Percentiles rank a stretch among this genome's conserved stretches.
Conservation (phyloP, 2,113 vertebrate species). For the Hypomesus transpacificus region DNA sequence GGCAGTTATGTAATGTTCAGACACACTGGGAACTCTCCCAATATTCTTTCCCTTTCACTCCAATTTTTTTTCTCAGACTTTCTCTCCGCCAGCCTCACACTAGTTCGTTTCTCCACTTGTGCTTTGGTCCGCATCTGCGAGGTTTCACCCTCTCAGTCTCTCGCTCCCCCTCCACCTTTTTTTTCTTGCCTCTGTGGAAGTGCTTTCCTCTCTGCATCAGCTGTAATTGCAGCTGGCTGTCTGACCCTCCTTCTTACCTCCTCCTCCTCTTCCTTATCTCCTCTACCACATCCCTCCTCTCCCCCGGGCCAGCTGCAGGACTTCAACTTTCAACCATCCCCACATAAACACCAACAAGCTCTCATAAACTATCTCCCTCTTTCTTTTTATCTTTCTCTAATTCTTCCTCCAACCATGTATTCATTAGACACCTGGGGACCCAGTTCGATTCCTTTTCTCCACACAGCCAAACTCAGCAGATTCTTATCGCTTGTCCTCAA, state of each 20-base stretch:
- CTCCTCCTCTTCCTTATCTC: not conserved
- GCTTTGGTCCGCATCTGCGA: not conserved
- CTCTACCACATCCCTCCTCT: conserved; percentile 7
- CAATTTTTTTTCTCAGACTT: not conserved
- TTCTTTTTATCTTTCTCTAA: not conserved
- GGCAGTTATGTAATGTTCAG: conserved; percentile 9
- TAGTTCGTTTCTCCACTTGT: not conserved
- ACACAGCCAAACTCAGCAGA: too few species aligned
- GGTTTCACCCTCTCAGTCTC: conserved; percentile 10
- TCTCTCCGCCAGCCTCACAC: not conserved
- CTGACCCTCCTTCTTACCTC: conserved; percentile 27
- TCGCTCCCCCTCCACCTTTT: conserved; percentile 9
- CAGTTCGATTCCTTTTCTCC: too few species aligned
- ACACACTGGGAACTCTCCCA: not conserved
- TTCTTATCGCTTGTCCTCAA: too few species aligned
- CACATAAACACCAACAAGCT: conserved; percentile 17
- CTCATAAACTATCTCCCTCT: not conserved
- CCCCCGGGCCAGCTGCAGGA: conserved; percentile 20
- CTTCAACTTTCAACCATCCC: conserved; percentile 29
- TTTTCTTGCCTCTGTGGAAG: conserved; percentile 13
- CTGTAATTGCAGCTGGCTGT: conserved; percentile 39
- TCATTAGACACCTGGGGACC: too few species aligned
- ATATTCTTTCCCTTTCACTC: not conserved
- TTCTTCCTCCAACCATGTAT: too few species aligned
- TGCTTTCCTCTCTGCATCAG: conserved; percentile 24